Percentiles rank a stretch among this genome's conserved stretches.
These are phyloP conservation scores for Leptocoma aspasia DNA, from an alignment of 2,113 vertebrate genomes.

Conservation along the genomic window DNA sequence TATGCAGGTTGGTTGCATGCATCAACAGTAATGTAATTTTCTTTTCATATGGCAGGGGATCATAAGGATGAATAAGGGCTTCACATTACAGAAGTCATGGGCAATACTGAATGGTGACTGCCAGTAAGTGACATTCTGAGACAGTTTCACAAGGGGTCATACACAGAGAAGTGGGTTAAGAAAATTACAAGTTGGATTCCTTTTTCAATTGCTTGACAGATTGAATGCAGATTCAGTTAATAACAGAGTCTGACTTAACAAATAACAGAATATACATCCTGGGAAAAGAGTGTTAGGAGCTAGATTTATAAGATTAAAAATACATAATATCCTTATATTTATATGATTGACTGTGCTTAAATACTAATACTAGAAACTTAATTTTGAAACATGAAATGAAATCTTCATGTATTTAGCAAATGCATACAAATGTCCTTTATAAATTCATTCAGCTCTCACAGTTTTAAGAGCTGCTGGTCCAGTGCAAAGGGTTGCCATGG, in stretches of 20 bases:
- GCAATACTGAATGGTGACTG: not conserved
- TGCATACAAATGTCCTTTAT: not conserved
- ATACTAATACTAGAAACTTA: not conserved
- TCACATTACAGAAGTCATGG: not conserved
- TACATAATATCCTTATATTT: not conserved
- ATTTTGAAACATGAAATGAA: not conserved
- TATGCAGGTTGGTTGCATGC: not conserved
- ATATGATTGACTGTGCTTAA: not conserved
- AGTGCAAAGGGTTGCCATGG: not conserved
- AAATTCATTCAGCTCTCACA: not conserved
- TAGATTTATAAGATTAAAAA: not conserved
- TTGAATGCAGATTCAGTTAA: constrained; percentile 7
- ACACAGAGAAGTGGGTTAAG: not conserved
- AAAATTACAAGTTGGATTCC: not conserved
- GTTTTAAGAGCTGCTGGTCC: not conserved
- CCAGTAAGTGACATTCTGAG: not conserved
- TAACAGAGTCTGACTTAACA: not conserved
- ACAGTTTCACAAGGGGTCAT: not conserved
- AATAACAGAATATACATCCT: not conserved
- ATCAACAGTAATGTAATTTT: not conserved
- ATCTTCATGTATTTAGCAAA: not conserved
- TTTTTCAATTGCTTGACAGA: not conserved
- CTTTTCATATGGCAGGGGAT: not conserved
- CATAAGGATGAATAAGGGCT: not conserved
- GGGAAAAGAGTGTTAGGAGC: not conserved